Evolutionary conservation across 2,797 vertebrate genomes (phyloP).

Genomic region (Myioborus miniatus): DNA sequence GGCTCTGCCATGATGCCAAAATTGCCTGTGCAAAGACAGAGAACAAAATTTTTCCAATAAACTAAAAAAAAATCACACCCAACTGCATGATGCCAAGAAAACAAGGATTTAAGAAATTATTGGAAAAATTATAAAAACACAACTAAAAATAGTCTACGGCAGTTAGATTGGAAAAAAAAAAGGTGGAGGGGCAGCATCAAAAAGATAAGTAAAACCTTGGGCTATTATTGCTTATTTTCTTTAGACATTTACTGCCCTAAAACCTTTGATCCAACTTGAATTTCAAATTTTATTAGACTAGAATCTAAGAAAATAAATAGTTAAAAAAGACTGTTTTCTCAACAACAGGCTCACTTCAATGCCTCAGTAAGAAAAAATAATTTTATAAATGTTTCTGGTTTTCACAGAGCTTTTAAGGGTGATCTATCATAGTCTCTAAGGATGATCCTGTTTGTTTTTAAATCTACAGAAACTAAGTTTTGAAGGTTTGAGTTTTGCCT

Average conservation of each 20-base stretch:
- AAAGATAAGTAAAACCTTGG: not conserved
- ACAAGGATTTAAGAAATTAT: not conserved
- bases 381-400: not conserved
- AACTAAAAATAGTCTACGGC: not conserved
- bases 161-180: not conserved
- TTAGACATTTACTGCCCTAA: not conserved
- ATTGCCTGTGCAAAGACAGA: not conserved
- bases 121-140: not conserved
- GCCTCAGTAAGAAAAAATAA: not conserved
- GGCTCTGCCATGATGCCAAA: not conserved
- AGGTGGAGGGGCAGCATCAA: fast-evolving
- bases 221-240: not conserved
- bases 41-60: not conserved
- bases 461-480: not conserved
- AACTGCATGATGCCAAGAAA: not conserved
- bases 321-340: not conserved
- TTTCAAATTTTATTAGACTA: not conserved
- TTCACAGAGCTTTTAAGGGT: not conserved
- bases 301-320: not conserved
- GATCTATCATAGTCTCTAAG: not conserved
- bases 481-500: not conserved
- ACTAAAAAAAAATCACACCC: not conserved
- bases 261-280: not conserved
- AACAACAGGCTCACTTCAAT: not conserved
- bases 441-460: not conserved